Conservation (phyloP, 2,888 invertebrate genomes). For the Apodemia hepburni region DNA sequence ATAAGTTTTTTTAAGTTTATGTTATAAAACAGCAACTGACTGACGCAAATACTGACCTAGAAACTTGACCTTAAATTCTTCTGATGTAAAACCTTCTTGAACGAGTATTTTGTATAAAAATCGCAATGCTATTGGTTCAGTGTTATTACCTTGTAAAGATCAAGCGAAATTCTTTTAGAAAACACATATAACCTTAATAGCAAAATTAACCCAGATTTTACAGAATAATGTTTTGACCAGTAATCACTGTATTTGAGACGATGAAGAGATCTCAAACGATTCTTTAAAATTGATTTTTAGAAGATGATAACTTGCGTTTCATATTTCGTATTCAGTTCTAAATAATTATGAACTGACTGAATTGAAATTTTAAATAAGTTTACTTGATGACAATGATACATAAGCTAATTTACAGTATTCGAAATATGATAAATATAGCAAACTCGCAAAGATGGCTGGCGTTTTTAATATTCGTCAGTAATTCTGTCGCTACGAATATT, state of each 20-base stretch:
- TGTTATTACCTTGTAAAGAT: neutral
- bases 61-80: constrained; percentile 1
- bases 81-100: neutral
- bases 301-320: too few relatives aligned
- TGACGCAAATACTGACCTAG: neutral
- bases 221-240: neutral
- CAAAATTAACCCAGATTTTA: neutral
- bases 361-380: too few relatives aligned
- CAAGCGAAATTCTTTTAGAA: neutral
- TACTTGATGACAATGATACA: too few relatives aligned
- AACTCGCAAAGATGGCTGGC: too few relatives aligned
- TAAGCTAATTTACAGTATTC: too few relatives aligned
- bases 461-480: too few relatives aligned
- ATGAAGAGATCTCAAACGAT: too few relatives aligned
- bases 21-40: neutral
- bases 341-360: too few relatives aligned
- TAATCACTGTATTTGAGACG: neutral
- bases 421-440: too few relatives aligned
- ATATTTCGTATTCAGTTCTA: too few relatives aligned
- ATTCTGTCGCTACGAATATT: too few relatives aligned
- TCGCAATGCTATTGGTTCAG: neutral
- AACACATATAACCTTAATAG: neutral
- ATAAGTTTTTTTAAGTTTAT: neutral
- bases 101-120: constrained; percentile 1
- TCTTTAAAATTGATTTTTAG: too few relatives aligned